Conservation (phyloP, 2,113 vertebrate species). For the Zosterops lateralis region DNA sequence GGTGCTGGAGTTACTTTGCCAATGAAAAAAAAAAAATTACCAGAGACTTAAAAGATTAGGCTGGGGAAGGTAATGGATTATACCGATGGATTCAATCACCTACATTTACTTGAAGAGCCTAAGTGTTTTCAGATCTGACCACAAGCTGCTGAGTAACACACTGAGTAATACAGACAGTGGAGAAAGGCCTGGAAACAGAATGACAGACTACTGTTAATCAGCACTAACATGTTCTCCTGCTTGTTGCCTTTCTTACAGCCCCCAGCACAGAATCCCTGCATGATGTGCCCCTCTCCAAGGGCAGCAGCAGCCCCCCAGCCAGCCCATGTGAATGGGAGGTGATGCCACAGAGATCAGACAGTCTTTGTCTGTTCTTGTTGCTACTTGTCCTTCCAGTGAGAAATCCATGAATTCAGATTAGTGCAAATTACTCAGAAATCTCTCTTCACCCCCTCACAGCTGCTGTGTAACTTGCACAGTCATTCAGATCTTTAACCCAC, state of each 20-base stretch:
- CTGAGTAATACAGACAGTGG: not conserved
- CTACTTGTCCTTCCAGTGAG: not conserved
- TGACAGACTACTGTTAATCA: not conserved
- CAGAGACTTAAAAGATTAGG: conserved; percentile 20
- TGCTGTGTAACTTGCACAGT: not conserved
- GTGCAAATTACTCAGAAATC: not conserved
- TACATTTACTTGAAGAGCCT: not conserved
- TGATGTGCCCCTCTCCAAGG: rapidly evolving
- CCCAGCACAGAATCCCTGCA: not conserved
- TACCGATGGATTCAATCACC: not conserved
- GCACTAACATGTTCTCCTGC: not conserved
- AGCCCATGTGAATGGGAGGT: not conserved
- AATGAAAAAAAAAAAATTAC: conserved; percentile 30
- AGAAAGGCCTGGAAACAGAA: not conserved
- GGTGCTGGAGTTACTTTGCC: not conserved
- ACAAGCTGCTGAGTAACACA: not conserved
- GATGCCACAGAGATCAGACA: rapidly evolving
- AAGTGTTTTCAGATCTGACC: not conserved
- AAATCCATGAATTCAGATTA: not conserved
- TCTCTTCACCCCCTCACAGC: not conserved
- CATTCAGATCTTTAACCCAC: not conserved
- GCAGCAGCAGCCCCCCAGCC: not conserved
- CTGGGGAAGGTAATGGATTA: not conserved
- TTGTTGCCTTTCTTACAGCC: not conserved
- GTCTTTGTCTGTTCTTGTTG: not conserved